Conservation (phyloP, 2,113 vertebrate species). For the Poecilia latipinna region DNA sequence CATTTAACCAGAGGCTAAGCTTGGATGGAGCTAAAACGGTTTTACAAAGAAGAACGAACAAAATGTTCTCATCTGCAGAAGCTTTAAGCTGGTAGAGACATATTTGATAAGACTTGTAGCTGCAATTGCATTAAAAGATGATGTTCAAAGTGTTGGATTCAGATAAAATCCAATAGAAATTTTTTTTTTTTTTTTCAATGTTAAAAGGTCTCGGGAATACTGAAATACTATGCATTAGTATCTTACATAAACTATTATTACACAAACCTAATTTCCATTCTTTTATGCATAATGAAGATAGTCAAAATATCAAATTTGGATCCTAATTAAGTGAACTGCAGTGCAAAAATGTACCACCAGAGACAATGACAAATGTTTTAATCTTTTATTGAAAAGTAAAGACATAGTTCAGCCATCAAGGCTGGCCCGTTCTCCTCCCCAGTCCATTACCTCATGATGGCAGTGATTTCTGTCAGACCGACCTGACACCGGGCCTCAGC, state of each 20-base stretch:
- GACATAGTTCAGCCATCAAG: constrained; percentile 39
- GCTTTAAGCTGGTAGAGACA: too few relatives aligned
- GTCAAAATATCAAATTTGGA: neutral
- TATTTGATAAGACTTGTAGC: too few relatives aligned
- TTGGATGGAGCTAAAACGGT: too few relatives aligned
- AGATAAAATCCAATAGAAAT: too few relatives aligned
- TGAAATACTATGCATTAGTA: too few relatives aligned
- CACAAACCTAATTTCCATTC: neutral
- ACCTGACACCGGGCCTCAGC: constrained; percentile 13
- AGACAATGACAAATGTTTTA: constrained; percentile 30
- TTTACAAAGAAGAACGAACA: too few relatives aligned
- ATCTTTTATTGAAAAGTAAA: constrained; percentile 77
- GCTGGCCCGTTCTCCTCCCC: constrained; percentile 18
- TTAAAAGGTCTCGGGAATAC: too few relatives aligned
- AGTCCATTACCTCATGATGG: constrained; percentile 52
- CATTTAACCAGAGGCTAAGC: neutral
- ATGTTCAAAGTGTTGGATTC: too few relatives aligned
- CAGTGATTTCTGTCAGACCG: constrained; percentile 61
- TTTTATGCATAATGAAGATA: neutral
- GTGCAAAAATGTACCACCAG: constrained; percentile 37
- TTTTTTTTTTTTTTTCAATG: too few relatives aligned
- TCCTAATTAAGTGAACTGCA: neutral
- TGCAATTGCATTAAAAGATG: too few relatives aligned
- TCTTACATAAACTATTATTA: too few relatives aligned
- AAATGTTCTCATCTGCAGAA: too few relatives aligned